A percentile compares a stretch with the other conserved stretches of the same genome.
Conservation (phyloP, 2,797 vertebrate species). For the Hephaestus fuliginosus region DNA sequence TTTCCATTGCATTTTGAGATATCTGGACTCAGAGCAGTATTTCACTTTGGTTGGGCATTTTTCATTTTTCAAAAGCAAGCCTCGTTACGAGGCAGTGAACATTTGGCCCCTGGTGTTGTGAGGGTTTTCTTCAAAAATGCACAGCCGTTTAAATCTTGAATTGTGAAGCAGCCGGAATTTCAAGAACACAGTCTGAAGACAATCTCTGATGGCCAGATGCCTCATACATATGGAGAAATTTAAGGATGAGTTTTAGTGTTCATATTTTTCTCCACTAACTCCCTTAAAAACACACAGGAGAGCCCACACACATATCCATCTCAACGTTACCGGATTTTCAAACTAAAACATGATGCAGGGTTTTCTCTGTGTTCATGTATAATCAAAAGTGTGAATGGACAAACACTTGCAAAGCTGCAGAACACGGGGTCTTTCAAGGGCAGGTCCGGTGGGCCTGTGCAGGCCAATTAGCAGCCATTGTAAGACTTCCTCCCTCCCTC, state of each 20-base stretch:
- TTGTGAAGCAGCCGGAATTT: slow-evolving; percentile 15
- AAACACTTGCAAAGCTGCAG: slow-evolving; percentile 32
- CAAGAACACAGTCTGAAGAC: slow-evolving; percentile 8
- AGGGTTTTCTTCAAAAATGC: slow-evolving; percentile 28
- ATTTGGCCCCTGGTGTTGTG: slow-evolving; percentile 17
- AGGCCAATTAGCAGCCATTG: slow-evolving; percentile 45
- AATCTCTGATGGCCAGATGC: background rate
- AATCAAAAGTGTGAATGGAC: slow-evolving; percentile 27
- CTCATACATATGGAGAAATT: background rate
- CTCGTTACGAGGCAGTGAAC: slow-evolving; percentile 13
- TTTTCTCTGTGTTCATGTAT: slow-evolving; percentile 14
- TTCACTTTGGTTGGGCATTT: slow-evolving; percentile 31
- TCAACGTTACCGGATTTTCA: background rate
- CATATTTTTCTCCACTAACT: background rate
- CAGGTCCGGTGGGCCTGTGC: slow-evolving; percentile 42
- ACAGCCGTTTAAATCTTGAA: slow-evolving; percentile 35
- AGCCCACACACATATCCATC: background rate
- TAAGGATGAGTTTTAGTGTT: slow-evolving; percentile 3
- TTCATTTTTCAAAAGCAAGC: slow-evolving; percentile 39
- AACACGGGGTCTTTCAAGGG: slow-evolving; percentile 36
- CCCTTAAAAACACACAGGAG: background rate
- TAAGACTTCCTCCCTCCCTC: slow-evolving; percentile 4
- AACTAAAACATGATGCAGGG: background rate
- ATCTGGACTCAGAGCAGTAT: slow-evolving; percentile 29
- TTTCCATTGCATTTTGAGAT: slow-evolving; percentile 30